A percentile compares a stretch with the other conserved stretches of the same genome.
Evolutionary conservation across 2,888 invertebrate genomes (phyloP).

Genomic region (Apantesis nais): DNA sequence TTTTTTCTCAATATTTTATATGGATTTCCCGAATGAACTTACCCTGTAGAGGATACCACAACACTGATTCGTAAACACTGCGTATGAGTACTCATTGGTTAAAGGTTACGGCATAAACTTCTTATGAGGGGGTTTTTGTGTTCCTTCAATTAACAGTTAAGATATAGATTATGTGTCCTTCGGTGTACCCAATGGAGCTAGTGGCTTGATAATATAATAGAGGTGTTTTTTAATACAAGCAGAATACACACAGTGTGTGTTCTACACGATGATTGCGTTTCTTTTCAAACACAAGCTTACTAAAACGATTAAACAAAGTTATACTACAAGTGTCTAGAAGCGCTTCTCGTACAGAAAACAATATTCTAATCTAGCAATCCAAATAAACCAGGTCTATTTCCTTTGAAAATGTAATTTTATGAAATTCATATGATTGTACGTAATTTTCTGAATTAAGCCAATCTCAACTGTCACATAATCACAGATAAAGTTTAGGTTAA

Average conservation of each 20-base stretch:
- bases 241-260: background rate
- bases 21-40: background rate
- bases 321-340: background rate
- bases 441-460: background rate
- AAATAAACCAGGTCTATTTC: background rate
- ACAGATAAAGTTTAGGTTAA: background rate
- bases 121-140: conserved; percentile 54
- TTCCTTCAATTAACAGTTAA: conserved; percentile 55
- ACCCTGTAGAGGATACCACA: background rate
- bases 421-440: background rate
- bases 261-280: too few species aligned
- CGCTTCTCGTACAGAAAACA: background rate
- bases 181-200: conserved; percentile 54
- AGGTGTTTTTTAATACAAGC: conserved; percentile 44
- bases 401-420: background rate
- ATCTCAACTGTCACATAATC: background rate
- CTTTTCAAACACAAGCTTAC: background rate
- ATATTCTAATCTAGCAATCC: background rate
- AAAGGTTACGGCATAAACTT: conserved; percentile 23
- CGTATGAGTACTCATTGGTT: conserved; percentile 21
- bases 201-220: conserved; percentile 45
- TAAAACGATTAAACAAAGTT: background rate
- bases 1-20: background rate
- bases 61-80: conserved; percentile 10
- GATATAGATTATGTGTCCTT: conserved; percentile 41